phyloP scores from a whole-genome alignment of 2,888 invertebrate genomes.

The Acanthosepion lycidas region DNA sequence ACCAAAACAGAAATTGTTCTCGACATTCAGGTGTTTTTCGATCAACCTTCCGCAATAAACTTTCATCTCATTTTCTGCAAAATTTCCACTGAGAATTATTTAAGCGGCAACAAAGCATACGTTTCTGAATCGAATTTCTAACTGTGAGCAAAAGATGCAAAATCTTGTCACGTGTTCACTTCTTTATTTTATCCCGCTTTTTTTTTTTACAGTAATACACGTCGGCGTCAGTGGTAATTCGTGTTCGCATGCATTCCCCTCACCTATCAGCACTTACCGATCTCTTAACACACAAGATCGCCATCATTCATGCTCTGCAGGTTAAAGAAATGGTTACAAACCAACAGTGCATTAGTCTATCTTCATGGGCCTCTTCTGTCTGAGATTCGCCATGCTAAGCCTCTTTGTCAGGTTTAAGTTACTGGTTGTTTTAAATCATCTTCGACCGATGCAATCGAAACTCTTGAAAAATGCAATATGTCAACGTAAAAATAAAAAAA shows the following conservation, averaged over 20 bases:
- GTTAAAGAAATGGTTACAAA: background rate
- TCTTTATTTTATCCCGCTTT: background rate
- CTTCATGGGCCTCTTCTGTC: background rate
- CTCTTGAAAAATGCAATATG: slow-evolving; percentile 18
- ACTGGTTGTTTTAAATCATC: slow-evolving; percentile 18
- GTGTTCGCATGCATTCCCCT: background rate
- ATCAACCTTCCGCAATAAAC: background rate
- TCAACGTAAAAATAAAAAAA: background rate
- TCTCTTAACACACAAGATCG: background rate
- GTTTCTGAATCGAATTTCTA: background rate
- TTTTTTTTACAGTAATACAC: background rate
- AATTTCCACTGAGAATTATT: background rate
- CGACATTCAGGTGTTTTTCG: background rate
- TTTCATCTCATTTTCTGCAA: background rate
- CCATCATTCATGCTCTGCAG: background rate
- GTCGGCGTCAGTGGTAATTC: background rate
- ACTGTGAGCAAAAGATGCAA: too few relatives aligned
- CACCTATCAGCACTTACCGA: background rate
- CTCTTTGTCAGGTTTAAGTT: slow-evolving; percentile 15
- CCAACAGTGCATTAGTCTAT: background rate
- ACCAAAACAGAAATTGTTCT: too few relatives aligned
- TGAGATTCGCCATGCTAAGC: background rate
- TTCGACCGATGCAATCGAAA: slow-evolving; percentile 33
- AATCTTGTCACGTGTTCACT: background rate
- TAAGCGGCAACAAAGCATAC: background rate